phyloP scores from a whole-genome alignment of 2,888 invertebrate genomes.

The Eupithecia vulgata region DNA sequence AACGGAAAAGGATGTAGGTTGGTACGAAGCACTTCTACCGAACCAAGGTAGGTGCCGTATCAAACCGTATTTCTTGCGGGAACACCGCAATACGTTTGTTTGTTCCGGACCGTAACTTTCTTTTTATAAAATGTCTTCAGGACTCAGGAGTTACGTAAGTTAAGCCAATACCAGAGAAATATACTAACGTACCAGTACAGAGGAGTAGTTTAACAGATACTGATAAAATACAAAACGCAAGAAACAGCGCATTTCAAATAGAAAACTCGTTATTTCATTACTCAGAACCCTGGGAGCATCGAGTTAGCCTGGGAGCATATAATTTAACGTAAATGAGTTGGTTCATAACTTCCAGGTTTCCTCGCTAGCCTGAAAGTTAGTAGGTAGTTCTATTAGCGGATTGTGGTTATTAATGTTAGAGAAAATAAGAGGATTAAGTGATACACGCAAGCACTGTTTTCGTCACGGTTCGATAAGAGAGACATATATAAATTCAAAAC shows the following conservation, averaged over 20 bases:
- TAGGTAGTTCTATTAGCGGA: neutral
- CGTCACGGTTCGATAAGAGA: neutral
- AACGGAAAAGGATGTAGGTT: slow-evolving; percentile 26
- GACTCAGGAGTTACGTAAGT: slow-evolving; percentile 59
- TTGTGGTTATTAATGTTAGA: neutral
- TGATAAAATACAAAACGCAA: neutral
- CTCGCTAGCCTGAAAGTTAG: slow-evolving; percentile 1
- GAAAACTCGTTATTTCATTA: neutral
- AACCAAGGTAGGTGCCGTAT: slow-evolving; percentile 52
- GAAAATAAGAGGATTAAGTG: neutral
- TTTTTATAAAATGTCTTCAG: slow-evolving; percentile 70
- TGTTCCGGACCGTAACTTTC: slow-evolving; percentile 70
- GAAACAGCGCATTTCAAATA: neutral
- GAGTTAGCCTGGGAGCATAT: too few relatives aligned
- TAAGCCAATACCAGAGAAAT: slow-evolving; percentile 49
- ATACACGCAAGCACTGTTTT: neutral
- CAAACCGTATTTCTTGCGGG: slow-evolving; percentile 61
- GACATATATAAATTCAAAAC: too few relatives aligned
- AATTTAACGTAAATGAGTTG: neutral
- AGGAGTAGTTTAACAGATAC: neutral
- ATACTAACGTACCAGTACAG: neutral
- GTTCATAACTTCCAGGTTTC: slow-evolving; percentile 2
- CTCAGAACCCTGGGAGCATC: neutral
- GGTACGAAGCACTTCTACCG: slow-evolving; percentile 53
- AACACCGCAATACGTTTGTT: slow-evolving; percentile 73